Conservation (phyloP, 2,113 vertebrate species). For the Hemichromis elongatus region DNA sequence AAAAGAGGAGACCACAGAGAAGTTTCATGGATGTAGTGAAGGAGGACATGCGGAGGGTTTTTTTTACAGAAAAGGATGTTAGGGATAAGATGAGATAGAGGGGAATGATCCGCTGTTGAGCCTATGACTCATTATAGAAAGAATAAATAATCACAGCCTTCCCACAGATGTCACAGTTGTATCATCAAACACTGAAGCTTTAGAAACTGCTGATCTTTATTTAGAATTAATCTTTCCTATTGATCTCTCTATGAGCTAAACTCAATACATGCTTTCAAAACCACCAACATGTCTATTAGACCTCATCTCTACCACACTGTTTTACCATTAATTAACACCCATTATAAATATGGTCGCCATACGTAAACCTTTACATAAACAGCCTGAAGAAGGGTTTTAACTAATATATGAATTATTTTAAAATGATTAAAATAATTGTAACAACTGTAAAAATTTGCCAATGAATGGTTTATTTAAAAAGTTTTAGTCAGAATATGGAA, state of each 20-base stretch:
- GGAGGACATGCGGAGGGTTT: not conserved
- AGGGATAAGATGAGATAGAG: rapidly evolving
- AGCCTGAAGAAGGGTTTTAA: not conserved
- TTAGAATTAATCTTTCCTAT: not conserved
- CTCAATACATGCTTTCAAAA: not conserved
- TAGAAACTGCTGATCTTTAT: not conserved
- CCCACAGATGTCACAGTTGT: not conserved
- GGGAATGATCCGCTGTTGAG: not conserved
- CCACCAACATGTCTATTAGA: not conserved
- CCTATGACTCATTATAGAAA: not conserved
- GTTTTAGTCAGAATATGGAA: not conserved
- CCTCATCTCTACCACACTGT: not conserved
- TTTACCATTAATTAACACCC: not conserved
- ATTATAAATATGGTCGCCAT: not conserved
- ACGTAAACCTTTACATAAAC: rapidly evolving
- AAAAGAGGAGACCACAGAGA: not conserved
- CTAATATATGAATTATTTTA: not conserved
- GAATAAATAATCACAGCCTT: not conserved
- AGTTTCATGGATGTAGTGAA: not conserved
- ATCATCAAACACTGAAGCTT: not conserved
- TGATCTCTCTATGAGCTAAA: not conserved
- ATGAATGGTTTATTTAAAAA: not conserved
- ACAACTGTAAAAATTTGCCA: rapidly evolving
- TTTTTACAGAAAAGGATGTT: not conserved
- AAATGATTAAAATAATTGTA: not conserved